Evolutionary conservation across 2,797 vertebrate genomes (phyloP).

Genomic region (Lagocephalus sceleratus): DNA sequence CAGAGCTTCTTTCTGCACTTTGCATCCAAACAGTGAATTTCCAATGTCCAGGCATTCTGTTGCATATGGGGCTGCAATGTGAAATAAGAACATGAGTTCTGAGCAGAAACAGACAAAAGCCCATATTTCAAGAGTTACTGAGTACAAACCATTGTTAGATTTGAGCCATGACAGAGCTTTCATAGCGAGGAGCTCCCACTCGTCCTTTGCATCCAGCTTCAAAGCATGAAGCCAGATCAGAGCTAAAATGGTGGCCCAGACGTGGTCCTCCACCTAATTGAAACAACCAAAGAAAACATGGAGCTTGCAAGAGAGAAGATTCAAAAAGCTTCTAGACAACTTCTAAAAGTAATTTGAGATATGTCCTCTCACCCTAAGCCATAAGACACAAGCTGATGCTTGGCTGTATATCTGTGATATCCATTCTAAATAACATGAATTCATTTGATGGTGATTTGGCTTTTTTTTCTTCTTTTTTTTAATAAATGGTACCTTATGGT

Average conservation of each 20-base stretch:
- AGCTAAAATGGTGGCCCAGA: constrained; percentile 81
- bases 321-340: background rate
- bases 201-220: constrained; percentile 56
- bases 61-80: constrained; percentile 36
- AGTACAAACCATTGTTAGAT: constrained; percentile 65
- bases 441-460: no score
- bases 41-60: constrained; percentile 52
- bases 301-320: background rate
- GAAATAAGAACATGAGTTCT: background rate
- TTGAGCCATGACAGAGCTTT: constrained; percentile 77
- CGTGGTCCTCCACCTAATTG: constrained; percentile 46
- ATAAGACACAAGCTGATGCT: no score
- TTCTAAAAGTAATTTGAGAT: no score
- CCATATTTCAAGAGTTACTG: no score
- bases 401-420: no score
- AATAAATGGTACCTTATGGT: background rate
- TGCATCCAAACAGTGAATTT: constrained; percentile 49
- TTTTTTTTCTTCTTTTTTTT: no score
- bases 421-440: no score
- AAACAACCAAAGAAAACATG: constrained; percentile 13
- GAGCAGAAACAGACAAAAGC: no score
- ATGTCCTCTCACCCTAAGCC: no score
- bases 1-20: constrained; percentile 39
- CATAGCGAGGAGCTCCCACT: constrained; percentile 80
- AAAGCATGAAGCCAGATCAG: constrained; percentile 78